Conservation (phyloP, 1,140 invertebrate species). For the Aphaenogaster rudis region DNA sequence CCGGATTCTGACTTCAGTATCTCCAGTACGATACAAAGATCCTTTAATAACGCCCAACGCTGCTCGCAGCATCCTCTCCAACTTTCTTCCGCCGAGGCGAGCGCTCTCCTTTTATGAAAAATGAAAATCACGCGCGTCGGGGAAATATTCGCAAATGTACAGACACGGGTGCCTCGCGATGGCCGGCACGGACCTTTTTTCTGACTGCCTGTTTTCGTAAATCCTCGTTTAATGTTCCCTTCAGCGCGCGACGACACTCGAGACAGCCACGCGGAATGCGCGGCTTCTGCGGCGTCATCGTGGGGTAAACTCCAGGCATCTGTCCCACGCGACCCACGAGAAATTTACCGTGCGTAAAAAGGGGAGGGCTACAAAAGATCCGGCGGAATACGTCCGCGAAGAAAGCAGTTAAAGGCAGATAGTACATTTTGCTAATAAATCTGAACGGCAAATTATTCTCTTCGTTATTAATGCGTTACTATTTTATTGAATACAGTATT, state of each 20-base stretch:
- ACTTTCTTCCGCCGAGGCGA: background rate
- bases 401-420: slow-evolving; percentile 32
- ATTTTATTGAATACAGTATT: background rate
- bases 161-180: slow-evolving; percentile 24
- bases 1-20: background rate
- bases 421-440: background rate
- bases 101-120: slow-evolving; percentile 38
- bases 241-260: slow-evolving; percentile 42
- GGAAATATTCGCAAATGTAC: slow-evolving; percentile 50
- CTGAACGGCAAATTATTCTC: background rate
- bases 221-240: slow-evolving; percentile 60
- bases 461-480: background rate
- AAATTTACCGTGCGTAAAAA: slow-evolving; percentile 52
- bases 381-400: slow-evolving; percentile 12
- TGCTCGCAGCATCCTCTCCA: background rate
- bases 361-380: slow-evolving; percentile 17
- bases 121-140: slow-evolving; percentile 54
- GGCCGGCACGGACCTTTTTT: slow-evolving; percentile 42
- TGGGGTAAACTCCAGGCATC: slow-evolving; percentile 44
- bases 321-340: slow-evolving; percentile 30
- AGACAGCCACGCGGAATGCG: slow-evolving; percentile 38
- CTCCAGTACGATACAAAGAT: background rate
- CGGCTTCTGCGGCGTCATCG: slow-evolving; percentile 50
- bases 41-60: slow-evolving; percentile 35
- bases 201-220: slow-evolving; percentile 56